Conservation (phyloP, 2,888 invertebrate species). For the Tachystola acroxantha region DNA sequence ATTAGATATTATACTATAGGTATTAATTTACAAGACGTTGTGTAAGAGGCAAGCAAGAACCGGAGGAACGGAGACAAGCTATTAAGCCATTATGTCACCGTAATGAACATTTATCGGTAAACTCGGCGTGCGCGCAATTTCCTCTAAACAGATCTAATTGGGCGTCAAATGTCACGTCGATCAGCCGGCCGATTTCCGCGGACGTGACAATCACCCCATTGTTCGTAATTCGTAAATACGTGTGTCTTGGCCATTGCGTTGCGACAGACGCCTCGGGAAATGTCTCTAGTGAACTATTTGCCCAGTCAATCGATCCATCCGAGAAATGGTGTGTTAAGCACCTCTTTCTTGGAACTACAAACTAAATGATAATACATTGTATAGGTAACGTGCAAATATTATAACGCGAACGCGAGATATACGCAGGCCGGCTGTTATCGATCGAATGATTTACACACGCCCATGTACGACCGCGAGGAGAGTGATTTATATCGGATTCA, state of each 20-base stretch:
- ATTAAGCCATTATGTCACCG: constrained; percentile 38
- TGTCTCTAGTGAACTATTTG: constrained; percentile 9
- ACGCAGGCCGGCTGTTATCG: constrained; percentile 17
- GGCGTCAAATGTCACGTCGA: constrained; percentile 33
- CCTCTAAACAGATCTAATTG: constrained; percentile 44
- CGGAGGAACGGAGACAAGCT: constrained; percentile 28
- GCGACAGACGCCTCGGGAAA: constrained; percentile 10
- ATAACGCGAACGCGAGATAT: constrained; percentile 3
- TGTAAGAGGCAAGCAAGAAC: constrained; percentile 35
- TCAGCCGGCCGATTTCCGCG: constrained; percentile 36
- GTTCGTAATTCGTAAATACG: constrained; percentile 27
- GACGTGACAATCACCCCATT: constrained; percentile 56
- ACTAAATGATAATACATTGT: not conserved
- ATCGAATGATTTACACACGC: constrained; percentile 39
- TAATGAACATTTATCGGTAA: constrained; percentile 21
- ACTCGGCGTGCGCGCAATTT: constrained; percentile 28
- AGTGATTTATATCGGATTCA: constrained; percentile 43
- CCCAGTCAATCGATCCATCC: constrained; percentile 3
- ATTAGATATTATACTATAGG: constrained; percentile 13
- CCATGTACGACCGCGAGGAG: constrained; percentile 38
- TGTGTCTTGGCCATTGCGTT: constrained; percentile 15
- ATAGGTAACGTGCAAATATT: not conserved
- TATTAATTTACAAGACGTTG: constrained; percentile 35
- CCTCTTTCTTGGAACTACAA: not conserved
- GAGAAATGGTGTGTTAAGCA: not conserved